Evolutionary conservation across 2,113 vertebrate species (phyloP).

Genomic region (Tragulus kanchil): DNA sequence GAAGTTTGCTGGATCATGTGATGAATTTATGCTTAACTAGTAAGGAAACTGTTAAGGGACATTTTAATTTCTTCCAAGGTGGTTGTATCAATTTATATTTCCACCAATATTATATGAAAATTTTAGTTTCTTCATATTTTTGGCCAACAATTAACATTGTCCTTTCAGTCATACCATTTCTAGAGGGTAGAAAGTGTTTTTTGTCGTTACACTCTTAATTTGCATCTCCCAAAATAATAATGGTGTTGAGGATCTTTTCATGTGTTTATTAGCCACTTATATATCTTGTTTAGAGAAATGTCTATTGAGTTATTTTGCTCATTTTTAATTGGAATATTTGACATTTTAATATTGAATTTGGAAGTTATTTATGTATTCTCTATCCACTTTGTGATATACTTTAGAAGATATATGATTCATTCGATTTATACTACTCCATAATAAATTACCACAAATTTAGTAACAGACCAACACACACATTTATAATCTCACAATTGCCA

Average conservation of each 20-base stretch:
- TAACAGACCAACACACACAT: background rate
- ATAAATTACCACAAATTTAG: background rate
- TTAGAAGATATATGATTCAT: background rate
- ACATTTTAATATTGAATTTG: background rate
- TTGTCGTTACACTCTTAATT: background rate
- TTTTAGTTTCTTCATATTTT: background rate
- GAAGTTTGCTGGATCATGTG: background rate
- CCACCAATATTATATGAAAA: background rate
- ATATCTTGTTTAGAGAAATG: background rate
- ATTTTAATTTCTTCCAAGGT: background rate
- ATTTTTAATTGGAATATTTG: constrained; percentile 9
- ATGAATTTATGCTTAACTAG: background rate
- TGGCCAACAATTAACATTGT: background rate
- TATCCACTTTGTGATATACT: background rate
- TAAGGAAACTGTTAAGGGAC: background rate
- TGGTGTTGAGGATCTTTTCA: background rate
- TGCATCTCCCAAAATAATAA: background rate
- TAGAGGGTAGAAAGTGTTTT: background rate
- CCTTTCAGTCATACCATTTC: background rate
- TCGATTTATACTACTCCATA: background rate
- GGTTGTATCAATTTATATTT: background rate
- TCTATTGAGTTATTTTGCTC: background rate
- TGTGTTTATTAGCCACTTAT: background rate
- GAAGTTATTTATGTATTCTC: background rate
- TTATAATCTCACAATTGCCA: background rate